Percentiles rank a stretch among this genome's conserved stretches.
Conservation (phyloP, 2,113 vertebrate species). For the Silurus asotus region DNA sequence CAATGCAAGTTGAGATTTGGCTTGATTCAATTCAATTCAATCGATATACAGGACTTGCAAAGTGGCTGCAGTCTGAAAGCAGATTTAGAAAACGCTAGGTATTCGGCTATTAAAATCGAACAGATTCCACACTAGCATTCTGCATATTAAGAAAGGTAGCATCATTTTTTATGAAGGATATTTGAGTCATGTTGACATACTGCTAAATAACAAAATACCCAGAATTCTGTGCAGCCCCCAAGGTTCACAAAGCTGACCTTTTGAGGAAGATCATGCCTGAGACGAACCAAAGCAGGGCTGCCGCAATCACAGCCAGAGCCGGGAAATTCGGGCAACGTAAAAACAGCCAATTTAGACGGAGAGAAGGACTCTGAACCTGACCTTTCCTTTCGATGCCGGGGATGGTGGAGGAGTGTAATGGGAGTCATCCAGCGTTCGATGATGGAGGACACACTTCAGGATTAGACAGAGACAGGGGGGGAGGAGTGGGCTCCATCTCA, state of each 20-base stretch:
- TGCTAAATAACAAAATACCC: constrained; percentile 55
- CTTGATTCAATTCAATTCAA: constrained; percentile 17
- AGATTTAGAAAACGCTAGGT: not conserved
- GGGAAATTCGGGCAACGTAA: constrained; percentile 53
- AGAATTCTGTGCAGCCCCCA: constrained; percentile 53
- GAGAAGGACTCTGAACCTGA: constrained; percentile 68
- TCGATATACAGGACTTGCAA: constrained; percentile 58
- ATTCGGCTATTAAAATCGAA: not conserved
- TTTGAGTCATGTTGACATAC: constrained; percentile 59
- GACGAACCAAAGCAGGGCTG: constrained; percentile 21
- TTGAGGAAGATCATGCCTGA: constrained; percentile 16
- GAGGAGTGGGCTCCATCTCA: constrained; percentile 19
- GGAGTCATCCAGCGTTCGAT: constrained; percentile 65
- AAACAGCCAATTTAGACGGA: constrained; percentile 75
- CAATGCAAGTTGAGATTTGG: constrained; percentile 13
- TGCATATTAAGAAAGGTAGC: not conserved
- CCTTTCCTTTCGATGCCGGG: constrained; percentile 70
- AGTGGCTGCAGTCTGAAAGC: constrained; percentile 58
- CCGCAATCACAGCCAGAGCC: constrained; percentile 40
- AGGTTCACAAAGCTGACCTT: constrained; percentile 45
- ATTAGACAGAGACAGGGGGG: constrained; percentile 63
- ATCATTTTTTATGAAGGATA: not conserved
- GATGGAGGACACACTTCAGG: constrained; percentile 70
- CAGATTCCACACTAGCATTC: not conserved
- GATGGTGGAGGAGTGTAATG: constrained; percentile 55